Conservation (phyloP, 2,113 vertebrate genomes). For the Carassius carassius region DNA sequence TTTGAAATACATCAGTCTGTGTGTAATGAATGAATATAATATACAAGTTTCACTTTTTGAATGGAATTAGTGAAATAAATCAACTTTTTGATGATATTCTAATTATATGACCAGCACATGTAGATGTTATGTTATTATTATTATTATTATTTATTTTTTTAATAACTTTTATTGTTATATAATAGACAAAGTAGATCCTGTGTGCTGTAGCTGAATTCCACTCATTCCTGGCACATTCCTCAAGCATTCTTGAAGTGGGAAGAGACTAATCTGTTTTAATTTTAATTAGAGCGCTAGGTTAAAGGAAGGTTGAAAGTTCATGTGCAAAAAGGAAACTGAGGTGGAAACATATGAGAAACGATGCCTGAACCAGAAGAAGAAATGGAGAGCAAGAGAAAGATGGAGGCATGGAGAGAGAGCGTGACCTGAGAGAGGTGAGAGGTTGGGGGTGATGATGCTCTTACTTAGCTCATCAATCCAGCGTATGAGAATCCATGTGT, state of each 20-base stretch:
- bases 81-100: too few species aligned
- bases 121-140: too few species aligned
- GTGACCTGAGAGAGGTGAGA: constrained; percentile 39
- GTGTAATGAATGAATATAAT: too few species aligned
- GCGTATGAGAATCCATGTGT: constrained; percentile 31
- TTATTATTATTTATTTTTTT: too few species aligned
- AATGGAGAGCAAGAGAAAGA: neutral
- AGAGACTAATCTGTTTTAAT: neutral
- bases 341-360: constrained; percentile 17
- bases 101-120: too few species aligned
- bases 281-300: constrained; percentile 28
- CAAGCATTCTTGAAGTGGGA: neutral
- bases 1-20: too few species aligned
- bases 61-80: too few species aligned
- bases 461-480: constrained; percentile 50
- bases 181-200: neutral
- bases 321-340: constrained; percentile 23
- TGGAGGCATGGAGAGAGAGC: neutral
- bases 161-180: too few species aligned
- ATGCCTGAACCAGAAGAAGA: neutral
- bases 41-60: too few species aligned
- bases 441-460: constrained; percentile 40
- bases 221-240: constrained; percentile 28
- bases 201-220: constrained; percentile 33
- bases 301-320: constrained; percentile 32